Evolutionary conservation across 2,888 invertebrate genomes (phyloP), one percentile per base, ranked within the genome.

Genomic region (Drosophila rubida): DNA sequence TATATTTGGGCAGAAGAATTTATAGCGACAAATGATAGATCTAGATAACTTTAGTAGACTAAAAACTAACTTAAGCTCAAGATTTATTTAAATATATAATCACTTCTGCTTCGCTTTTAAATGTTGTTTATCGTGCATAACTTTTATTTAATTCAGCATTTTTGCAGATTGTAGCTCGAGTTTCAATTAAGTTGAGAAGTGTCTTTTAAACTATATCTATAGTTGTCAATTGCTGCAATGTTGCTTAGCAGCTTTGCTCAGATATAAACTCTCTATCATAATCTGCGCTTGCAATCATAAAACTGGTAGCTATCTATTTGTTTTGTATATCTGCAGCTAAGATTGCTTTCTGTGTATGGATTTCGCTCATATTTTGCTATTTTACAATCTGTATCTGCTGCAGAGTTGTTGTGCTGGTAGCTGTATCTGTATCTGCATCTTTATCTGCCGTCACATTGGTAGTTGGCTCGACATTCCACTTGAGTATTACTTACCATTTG

Each of bases 401-500:
- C 32, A 11, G 11, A 32, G 32, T 3, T 19, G 19, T 19, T 1
- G 19, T 32, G n/a, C 4, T 5, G 11, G 32, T 32, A 25, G 4
- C 7, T 25, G 25, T 25, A 7, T 35, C 16, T 60, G 30, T 22
- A 45, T 45, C 25, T 60, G n/a, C 53, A 62, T 55, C 42, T 55
- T 11, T 49, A 55, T 55, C 49, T 63, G 23, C 39, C 27, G 27
- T 46, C 37, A 39, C 11, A 57, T 48, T 53, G 22, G 27, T 37
- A 48, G 46, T 32, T 25, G 30, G 9, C 22, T 54, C 44, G 30
- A 50, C 27, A 49, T 46, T 22, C 45, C 41, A 64, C 11, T 41
- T 30, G 54, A 30, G 53, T 48, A 63, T 32, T 55, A 49, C 30
- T 27, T 51, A 46, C 41, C 14, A 37, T 37, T 37, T 41, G 27